Conservation (phyloP, 2,797 vertebrate genomes). For the Hypotaenidia philippensis region DNA sequence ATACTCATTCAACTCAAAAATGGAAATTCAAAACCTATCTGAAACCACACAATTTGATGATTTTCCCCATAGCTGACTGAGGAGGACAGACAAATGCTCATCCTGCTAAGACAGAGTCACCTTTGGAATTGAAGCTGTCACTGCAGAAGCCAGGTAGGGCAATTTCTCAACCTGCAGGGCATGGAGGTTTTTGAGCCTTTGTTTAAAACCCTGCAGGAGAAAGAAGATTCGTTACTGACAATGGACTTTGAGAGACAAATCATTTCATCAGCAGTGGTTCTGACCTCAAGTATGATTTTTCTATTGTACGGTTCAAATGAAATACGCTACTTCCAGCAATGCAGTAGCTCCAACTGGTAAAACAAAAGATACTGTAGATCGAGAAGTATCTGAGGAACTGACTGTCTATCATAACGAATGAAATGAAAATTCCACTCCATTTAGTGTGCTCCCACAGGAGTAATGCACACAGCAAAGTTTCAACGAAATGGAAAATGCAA, state of each 20-base stretch:
- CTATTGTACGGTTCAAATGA: neutral
- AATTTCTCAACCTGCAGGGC: neutral
- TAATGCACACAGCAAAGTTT: slow-evolving; percentile 31
- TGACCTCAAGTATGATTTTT: slow-evolving; percentile 5
- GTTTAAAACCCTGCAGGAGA: neutral
- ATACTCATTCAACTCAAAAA: neutral
- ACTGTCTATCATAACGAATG: slow-evolving; percentile 1
- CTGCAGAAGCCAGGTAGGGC: neutral
- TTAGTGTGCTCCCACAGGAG: slow-evolving; percentile 25
- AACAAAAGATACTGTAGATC: neutral
- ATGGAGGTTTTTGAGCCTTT: neutral
- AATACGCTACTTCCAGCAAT: neutral
- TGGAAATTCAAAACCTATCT: neutral
- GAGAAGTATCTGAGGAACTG: neutral
- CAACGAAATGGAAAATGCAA: slow-evolving; percentile 51
- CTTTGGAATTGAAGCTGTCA: neutral
- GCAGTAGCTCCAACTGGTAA: neutral
- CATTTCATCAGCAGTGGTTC: neutral
- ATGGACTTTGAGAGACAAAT: neutral
- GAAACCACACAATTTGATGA: neutral
- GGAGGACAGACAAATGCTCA: neutral
- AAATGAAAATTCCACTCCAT: slow-evolving; percentile 52
- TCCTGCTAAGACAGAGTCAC: neutral
- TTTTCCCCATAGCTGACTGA: neutral
- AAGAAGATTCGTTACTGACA: neutral